A percentile compares a stretch with the other conserved stretches of the same genome.
Conservation (phyloP, 2,797 vertebrate genomes). For the Phoebastria nigripes region DNA sequence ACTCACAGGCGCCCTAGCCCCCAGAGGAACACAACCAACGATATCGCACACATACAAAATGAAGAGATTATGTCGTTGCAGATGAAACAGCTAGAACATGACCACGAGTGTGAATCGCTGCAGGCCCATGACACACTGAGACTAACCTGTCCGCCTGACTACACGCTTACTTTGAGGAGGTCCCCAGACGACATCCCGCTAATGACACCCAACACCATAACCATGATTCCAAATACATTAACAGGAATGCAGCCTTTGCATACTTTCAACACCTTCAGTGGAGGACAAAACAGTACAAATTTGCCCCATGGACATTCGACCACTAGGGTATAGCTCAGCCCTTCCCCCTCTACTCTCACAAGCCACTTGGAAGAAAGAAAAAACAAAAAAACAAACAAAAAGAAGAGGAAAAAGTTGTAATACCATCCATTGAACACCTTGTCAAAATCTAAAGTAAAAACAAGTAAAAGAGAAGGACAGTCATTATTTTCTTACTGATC, state of each 20-base stretch:
- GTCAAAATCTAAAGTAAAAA: slow-evolving; percentile 27
- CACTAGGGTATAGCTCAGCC: slow-evolving; percentile 90
- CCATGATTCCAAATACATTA: slow-evolving; percentile 94
- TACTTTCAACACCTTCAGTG: slow-evolving; percentile 93
- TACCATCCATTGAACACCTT: slow-evolving; percentile 61
- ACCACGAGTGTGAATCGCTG: slow-evolving; percentile 87
- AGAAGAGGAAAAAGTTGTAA: slow-evolving; percentile 40
- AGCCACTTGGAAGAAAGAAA: slow-evolving; percentile 47
- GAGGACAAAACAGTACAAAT: slow-evolving; percentile 93
- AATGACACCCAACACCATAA: slow-evolving; percentile 95
- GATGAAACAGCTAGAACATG: slow-evolving; percentile 93
- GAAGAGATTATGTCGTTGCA: slow-evolving; percentile 93
- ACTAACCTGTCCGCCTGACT: slow-evolving; percentile 91
- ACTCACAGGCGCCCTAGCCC: slow-evolving; percentile 89
- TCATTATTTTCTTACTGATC: slow-evolving; percentile 81
- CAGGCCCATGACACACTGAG: slow-evolving; percentile 87
- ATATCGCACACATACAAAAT: slow-evolving; percentile 88
- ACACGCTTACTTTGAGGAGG: slow-evolving; percentile 89
- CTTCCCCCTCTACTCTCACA: background rate
- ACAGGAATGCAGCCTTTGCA: slow-evolving; percentile 91
- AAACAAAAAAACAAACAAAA: background rate
- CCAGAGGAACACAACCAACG: slow-evolving; percentile 83
- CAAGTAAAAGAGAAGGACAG: slow-evolving; percentile 62
- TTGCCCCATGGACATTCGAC: slow-evolving; percentile 94
- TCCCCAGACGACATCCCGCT: slow-evolving; percentile 92